A percentile compares a stretch with the other conserved stretches of the same genome.
Conservation (phyloP, 2,888 invertebrate species). For the Epicampocera succincta region DNA sequence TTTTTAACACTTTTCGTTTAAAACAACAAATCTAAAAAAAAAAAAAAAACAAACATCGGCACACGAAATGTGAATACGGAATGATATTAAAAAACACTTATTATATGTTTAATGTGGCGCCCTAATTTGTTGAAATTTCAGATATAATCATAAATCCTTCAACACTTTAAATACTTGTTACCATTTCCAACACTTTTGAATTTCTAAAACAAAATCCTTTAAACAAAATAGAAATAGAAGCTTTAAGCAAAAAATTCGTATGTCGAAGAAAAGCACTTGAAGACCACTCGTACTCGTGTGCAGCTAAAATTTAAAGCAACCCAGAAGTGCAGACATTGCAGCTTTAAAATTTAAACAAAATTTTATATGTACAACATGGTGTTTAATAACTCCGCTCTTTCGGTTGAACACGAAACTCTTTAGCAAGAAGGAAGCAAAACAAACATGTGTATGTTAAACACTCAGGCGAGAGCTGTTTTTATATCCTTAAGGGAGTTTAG, state of each 20-base stretch:
- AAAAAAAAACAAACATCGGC: not conserved
- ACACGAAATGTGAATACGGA: not conserved
- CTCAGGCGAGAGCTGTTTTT: conserved; percentile 49
- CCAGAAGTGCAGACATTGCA: not conserved
- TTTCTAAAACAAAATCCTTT: conserved; percentile 4
- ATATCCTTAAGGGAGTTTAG: conserved; percentile 63
- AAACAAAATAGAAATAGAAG: conserved; percentile 8
- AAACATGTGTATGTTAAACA: conserved; percentile 57
- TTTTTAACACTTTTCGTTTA: conserved; percentile 49
- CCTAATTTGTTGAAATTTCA: conserved; percentile 59
- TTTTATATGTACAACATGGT: conserved; percentile 16
- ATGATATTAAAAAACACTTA: conserved; percentile 50
- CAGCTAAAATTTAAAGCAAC: not conserved
- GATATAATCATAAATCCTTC: conserved; percentile 58
- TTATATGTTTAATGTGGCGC: conserved; percentile 62
- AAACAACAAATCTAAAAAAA: not conserved
- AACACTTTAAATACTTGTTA: conserved; percentile 60
- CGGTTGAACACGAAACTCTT: not conserved
- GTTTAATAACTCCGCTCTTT: not conserved
- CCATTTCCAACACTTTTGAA: conserved; percentile 26
- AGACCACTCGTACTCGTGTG: too few species aligned
- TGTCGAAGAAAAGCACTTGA: conserved; percentile 1
- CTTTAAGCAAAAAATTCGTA: conserved; percentile 1
- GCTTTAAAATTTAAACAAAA: conserved; percentile 11
- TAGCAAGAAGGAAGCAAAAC: too few species aligned